Evolutionary conservation across 2,888 invertebrate genomes (phyloP), one percentile per base, ranked within the genome.

Genomic region (Argyra leucocephala): DNA sequence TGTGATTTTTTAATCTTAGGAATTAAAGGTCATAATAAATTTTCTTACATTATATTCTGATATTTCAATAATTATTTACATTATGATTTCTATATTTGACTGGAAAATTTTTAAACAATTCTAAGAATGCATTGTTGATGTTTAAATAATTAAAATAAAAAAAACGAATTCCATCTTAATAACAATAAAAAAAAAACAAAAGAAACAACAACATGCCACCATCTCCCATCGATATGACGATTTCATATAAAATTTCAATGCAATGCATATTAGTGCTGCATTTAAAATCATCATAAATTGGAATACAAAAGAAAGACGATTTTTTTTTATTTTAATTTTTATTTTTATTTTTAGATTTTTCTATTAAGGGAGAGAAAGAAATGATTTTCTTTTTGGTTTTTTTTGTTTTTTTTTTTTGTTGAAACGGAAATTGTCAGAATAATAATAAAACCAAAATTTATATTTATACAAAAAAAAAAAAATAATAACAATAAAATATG

Each of bases 351-450:
- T 37, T 12, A 10, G 6, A 10, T 48, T 48, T 48, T 48, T 48
- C 48, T 48, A 48, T 48, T 48, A n/a, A 48, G 48, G 48, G 48
- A 48, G 15, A 48, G 18, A 37, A 37, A 26, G 26, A 26, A 37
- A 37, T 37, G 12, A 37, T 10, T 37, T 37, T 31, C 31, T 10
- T 31, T 31, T 31, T 31, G 10, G 37, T 37, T 37, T 37, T 37
- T 12, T 48, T 15, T 48, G 12, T 48, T 48, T 48, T 48, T 48
- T 48, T 48, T 48, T 48, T 48, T 3, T 18, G 12, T 48, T 48
- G 48, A 48, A 48, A 48, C 48, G 48, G 48, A 48, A 48, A 48
- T 48, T 48, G 48, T 48, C 48, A 48, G 48, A 48, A 48, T 48
- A 48, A 48, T 48, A 48, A 48, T 48, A 48, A 48, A 48, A 48